Percentiles rank a stretch among this genome's conserved stretches.
These are phyloP conservation scores for Aurelia sp. DNA, from an alignment of 30 jellyfish, hydroid and myxozoan genomes.

Conservation along the genomic window DNA sequence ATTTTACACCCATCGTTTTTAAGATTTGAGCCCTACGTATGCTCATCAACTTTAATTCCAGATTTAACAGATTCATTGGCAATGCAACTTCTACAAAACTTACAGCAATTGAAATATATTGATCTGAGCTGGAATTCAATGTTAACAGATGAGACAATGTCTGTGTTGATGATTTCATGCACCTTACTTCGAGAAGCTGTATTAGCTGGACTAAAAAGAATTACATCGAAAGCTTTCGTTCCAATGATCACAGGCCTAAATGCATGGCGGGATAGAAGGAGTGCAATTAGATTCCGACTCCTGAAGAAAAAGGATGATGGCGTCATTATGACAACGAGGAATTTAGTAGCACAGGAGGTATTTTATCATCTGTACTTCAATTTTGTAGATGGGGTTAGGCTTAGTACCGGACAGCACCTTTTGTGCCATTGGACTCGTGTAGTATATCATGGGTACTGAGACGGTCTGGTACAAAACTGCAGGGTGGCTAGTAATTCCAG, in stretches of 20 bases:
- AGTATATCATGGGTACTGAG: no score
- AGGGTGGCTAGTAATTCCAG: no score
- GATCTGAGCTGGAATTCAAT: constrained; percentile 83
- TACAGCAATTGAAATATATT: constrained; percentile 35
- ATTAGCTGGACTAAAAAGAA: constrained; percentile 75
- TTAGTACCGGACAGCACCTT: no score
- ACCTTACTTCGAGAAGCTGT: constrained; percentile 48
- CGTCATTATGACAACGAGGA: constrained; percentile 1
- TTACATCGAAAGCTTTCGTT: constrained; percentile 69
- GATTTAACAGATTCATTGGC: constrained; percentile 53
- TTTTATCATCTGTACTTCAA: no score
- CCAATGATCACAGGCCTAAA: constrained; percentile 71
- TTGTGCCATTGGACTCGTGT: no score
- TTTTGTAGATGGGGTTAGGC: no score
- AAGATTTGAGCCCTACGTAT: no score
- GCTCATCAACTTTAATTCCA: neutral
- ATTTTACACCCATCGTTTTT: no score
- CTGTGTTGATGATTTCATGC: constrained; percentile 48
- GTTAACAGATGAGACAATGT: constrained; percentile 66
- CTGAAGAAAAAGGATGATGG: neutral
- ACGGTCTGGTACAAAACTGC: no score
- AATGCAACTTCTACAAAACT: constrained; percentile 1
- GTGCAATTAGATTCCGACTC: constrained; percentile 16
- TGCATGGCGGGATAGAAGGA: constrained; percentile 55
- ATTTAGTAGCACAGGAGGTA: constrained; percentile 49